phyloP scores from a whole-genome alignment of 2,113 vertebrate species.

The Dasypus novemcinctus region DNA sequence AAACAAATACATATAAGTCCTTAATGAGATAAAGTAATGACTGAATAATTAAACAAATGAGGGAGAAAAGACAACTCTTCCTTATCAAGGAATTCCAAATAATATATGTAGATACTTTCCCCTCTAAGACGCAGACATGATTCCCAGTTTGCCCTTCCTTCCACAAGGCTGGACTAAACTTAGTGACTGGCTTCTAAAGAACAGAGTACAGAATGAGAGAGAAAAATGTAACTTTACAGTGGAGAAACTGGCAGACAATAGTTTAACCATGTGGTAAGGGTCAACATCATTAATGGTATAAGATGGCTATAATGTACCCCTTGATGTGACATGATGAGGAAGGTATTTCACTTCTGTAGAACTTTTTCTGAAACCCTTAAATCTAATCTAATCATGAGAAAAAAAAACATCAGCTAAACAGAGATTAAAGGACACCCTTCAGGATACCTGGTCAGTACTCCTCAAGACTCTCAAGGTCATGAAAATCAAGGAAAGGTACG shows the following conservation, averaged over 20 bases:
- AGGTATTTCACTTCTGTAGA: background rate
- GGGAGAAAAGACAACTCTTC: too few relatives aligned
- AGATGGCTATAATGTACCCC: background rate
- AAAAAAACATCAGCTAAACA: background rate
- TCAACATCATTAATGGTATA: background rate
- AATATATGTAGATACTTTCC: background rate
- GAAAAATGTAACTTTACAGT: background rate
- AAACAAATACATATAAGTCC: background rate
- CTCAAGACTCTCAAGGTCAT: background rate
- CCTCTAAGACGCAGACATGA: background rate
- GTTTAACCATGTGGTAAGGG: background rate
- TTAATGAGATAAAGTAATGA: too few relatives aligned
- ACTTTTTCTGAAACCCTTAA: background rate
- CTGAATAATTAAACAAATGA: background rate
- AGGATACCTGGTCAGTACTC: background rate
- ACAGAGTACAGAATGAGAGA: background rate
- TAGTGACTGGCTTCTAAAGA: background rate
- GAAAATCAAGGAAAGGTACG: background rate
- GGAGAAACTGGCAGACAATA: background rate
- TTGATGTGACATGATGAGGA: background rate
- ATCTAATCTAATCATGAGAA: background rate
- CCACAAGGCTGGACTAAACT: background rate
- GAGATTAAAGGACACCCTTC: background rate
- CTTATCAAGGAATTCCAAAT: too few relatives aligned
- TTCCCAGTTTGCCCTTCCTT: background rate